phyloP scores from a whole-genome alignment of 2,888 invertebrate genomes.

The Eumacrocentrus americanus region DNA sequence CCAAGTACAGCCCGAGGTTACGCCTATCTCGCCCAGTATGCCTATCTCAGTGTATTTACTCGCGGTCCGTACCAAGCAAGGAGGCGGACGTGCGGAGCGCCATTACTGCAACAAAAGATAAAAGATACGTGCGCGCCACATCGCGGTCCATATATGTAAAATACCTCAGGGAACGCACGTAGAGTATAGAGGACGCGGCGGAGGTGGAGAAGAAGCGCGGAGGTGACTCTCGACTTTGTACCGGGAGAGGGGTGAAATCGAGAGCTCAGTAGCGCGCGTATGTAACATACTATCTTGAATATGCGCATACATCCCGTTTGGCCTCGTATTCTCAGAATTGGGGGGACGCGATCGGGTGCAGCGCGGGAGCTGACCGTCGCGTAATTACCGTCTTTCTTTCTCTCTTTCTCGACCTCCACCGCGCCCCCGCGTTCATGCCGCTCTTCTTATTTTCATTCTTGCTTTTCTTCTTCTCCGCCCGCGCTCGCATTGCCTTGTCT shows the following conservation, averaged over 20 bases:
- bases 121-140: constrained; percentile 57
- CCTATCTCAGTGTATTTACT: constrained; percentile 52
- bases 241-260: too few relatives aligned
- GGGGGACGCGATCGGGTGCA: constrained; percentile 52
- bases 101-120: constrained; percentile 56
- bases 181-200: constrained; percentile 36
- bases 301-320: constrained; percentile 52
- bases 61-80: constrained; percentile 37
- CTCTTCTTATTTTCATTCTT: constrained; percentile 18
- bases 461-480: constrained; percentile 20
- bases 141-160: constrained; percentile 60
- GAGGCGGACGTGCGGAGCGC: constrained; percentile 50
- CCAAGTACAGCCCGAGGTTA: constrained; percentile 31
- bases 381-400: constrained; percentile 58
- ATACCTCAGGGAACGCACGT: constrained; percentile 56
- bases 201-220: constrained; percentile 28
- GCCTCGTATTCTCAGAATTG: constrained; percentile 57
- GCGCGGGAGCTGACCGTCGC: constrained; percentile 59
- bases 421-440: constrained; percentile 17
- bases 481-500: constrained; percentile 10
- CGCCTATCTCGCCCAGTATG: constrained; percentile 47
- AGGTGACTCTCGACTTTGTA: too few relatives aligned
- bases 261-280: constrained; percentile 57
- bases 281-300: constrained; percentile 61
- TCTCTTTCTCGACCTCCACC: constrained; percentile 32